phyloP scores from a whole-genome alignment of 2,888 invertebrate genomes.

The Hedychridium roseum region DNA sequence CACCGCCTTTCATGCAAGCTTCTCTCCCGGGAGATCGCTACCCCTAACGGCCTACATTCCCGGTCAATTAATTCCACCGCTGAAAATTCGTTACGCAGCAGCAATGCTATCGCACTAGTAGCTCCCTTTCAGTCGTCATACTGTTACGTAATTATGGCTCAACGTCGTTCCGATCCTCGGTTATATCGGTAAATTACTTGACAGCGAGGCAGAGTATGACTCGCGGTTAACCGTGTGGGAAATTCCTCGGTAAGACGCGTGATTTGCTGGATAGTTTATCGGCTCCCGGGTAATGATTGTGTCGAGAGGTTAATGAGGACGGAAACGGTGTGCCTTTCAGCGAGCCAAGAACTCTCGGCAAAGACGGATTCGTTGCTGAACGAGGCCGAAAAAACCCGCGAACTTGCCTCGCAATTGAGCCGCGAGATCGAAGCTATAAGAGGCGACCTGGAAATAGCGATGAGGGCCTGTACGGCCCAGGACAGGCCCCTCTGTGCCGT shows the following conservation, averaged over 20 bases:
- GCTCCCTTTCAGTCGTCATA: too few species aligned
- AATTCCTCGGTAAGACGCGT: too few species aligned
- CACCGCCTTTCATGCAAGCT: slow-evolving; percentile 12
- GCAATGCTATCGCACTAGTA: too few species aligned
- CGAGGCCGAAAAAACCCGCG: slow-evolving; percentile 68
- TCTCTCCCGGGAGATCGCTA: not conserved
- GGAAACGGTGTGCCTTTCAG: slow-evolving; percentile 59
- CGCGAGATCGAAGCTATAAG: slow-evolving; percentile 70
- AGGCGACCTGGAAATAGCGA: slow-evolving; percentile 68
- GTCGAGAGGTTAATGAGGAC: not conserved
- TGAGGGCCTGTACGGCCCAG: slow-evolving; percentile 73
- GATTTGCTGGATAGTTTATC: not conserved
- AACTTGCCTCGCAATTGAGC: slow-evolving; percentile 67
- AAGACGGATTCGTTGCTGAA: slow-evolving; percentile 69
- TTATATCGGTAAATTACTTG: too few species aligned
- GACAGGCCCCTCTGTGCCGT: slow-evolving; percentile 81
- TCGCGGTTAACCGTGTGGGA: too few species aligned
- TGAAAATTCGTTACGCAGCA: slow-evolving; percentile 22
- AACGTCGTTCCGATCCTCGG: too few species aligned
- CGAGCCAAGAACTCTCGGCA: slow-evolving; percentile 68
- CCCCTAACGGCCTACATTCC: slow-evolving; percentile 2
- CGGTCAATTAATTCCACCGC: slow-evolving; percentile 17
- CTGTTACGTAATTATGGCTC: too few species aligned
- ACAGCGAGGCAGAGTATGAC: too few species aligned
- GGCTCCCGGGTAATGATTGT: not conserved